Evolutionary conservation across 2,113 vertebrate species (phyloP), one percentile per base, ranked within the genome.

Genomic region (Patagioenas fasciata): DNA sequence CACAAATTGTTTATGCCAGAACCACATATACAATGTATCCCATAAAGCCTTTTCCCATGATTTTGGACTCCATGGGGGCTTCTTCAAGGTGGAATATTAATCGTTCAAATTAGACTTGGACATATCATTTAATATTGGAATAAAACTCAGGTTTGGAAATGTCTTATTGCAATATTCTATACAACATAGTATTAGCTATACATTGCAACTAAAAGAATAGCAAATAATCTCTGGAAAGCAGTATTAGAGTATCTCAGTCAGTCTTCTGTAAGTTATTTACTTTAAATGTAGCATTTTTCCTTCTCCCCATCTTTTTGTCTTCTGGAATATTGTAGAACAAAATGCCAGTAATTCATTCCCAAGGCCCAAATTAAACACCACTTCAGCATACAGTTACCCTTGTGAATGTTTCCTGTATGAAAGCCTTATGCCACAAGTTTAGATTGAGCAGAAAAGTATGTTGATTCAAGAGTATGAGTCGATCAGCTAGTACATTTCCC

Each of bases 1-100:
- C 47, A 72, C 8, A 64, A 67, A 88, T 8, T 32, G 10, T 31
- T 19, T 4, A 28, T 50, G n/a, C 6, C 25, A 38, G 44, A 80
- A 28, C 15, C 13, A 78, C 8, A 1, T 29, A 71, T 14, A 15
- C 23, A 54, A 48, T 21, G 17, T 13, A 57, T 13, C 67, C 14
- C 12, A 28, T 75, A 36, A 34, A 2, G 1, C 9, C 11, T 72
- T 48, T 56, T 85, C 8, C 32, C 0, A 2, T 1, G 2, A 15
- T 53, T 66, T 61, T 50, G 11, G 51, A 61, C 9, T 53, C 26
- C 48, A 4, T 1, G 16, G 19, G 13, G 29, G 15, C 28, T 54
- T 53, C 54, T 26, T 67, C 53, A 72, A 77, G 24, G 56, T 4
- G 4, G 23, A 66, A 26, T 42, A 61, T 14, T 42, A 77, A 73